Conservation (phyloP, 2,113 vertebrate species). For the Pteruthius melanotis region DNA sequence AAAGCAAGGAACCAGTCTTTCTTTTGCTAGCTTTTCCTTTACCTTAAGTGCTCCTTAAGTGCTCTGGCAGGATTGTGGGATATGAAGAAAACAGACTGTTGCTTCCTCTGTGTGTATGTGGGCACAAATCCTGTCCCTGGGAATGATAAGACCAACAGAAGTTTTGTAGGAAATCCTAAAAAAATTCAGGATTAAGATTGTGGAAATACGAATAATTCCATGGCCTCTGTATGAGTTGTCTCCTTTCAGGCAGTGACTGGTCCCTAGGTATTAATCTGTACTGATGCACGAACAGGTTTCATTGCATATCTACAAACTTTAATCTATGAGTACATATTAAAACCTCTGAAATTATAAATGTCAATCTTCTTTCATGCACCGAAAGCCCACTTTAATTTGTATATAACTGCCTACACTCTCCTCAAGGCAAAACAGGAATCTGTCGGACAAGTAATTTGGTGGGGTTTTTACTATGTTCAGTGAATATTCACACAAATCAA, state of each 20-base stretch:
- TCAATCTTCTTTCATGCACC: neutral
- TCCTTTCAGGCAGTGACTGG: neutral
- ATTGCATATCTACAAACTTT: neutral
- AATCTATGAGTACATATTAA: neutral
- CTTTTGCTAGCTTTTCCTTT: neutral
- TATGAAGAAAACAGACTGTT: neutral
- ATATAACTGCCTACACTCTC: neutral
- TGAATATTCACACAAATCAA: neutral
- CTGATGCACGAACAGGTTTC: neutral
- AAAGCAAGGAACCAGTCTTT: neutral
- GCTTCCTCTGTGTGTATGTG: neutral
- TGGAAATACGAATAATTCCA: neutral
- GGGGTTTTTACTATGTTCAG: neutral
- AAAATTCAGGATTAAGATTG: neutral
- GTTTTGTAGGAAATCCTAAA: neutral
- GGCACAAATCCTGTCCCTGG: neutral
- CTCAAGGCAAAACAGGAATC: neutral
- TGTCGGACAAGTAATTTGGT: neutral
- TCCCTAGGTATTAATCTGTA: neutral
- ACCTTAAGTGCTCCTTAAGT: neutral
- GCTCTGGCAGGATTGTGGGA: neutral
- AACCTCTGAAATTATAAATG: neutral
- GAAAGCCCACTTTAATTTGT: neutral
- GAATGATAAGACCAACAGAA: neutral
- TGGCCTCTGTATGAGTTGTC: neutral